These are phyloP conservation scores for Dorcus hopei DNA, from an alignment of 2,888 invertebrate species.

Conservation along the genomic window DNA sequence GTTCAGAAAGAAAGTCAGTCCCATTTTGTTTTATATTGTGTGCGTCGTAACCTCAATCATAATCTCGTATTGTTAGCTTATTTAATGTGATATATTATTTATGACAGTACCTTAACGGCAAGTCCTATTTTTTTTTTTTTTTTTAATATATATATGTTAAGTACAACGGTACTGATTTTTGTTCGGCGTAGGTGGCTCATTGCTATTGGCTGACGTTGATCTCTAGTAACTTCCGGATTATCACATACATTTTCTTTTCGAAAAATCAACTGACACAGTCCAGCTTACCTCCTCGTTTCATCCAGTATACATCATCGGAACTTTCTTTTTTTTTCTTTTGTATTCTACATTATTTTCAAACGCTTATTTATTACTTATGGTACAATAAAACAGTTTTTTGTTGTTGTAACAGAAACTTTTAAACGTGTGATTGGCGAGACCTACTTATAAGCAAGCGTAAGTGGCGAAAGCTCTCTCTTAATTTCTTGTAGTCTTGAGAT, in stretches of 20 bases:
- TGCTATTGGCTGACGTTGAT: slow-evolving; percentile 40
- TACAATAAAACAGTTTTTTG: no score
- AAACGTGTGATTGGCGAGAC: no score
- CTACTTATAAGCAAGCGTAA: no score
- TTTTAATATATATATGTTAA: slow-evolving; percentile 22
- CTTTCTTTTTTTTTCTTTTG: neutral
- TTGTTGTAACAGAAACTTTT: no score
- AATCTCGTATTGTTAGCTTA: slow-evolving; percentile 39
- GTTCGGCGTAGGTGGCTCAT: slow-evolving; percentile 33
- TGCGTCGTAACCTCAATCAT: neutral
- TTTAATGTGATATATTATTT: slow-evolving; percentile 46
- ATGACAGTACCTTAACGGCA: slow-evolving; percentile 37
- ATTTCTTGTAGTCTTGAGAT: no score
- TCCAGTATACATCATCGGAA: neutral
- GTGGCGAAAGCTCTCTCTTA: no score
- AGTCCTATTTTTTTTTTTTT: slow-evolving; percentile 35
- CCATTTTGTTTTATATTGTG: no score
- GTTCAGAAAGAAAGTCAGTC: no score
- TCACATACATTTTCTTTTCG: neutral
- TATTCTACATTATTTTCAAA: neutral
- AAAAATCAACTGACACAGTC: slow-evolving; percentile 1
- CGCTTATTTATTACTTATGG: neutral
- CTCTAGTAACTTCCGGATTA: slow-evolving; percentile 31
- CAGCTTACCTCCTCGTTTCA: neutral
- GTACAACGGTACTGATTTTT: slow-evolving; percentile 43